phyloP scores from a whole-genome alignment of 2,797 vertebrate genomes.

The Diplodus puntazzo region DNA sequence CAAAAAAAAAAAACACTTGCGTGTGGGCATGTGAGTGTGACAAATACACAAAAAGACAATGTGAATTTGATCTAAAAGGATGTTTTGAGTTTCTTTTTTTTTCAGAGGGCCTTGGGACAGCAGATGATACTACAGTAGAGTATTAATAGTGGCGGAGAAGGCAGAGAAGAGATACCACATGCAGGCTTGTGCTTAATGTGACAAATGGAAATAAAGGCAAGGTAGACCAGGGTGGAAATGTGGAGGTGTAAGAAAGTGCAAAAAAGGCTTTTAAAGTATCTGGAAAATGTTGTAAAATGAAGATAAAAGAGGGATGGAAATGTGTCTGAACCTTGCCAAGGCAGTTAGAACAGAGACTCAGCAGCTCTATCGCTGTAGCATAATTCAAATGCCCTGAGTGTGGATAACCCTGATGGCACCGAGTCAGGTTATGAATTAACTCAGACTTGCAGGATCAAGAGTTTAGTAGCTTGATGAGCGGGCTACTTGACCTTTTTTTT shows the following conservation, averaged over 20 bases:
- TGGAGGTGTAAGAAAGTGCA: slow-evolving; percentile 13
- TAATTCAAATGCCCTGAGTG: slow-evolving; percentile 35
- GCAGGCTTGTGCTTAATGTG: slow-evolving; percentile 8
- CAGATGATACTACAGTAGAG: not conserved
- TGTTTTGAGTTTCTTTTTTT: slow-evolving; percentile 24
- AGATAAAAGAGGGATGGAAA: slow-evolving; percentile 35
- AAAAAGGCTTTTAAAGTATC: slow-evolving; percentile 28
- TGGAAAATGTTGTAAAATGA: slow-evolving; percentile 17
- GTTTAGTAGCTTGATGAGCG: slow-evolving; percentile 47
- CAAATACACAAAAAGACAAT: slow-evolving; percentile 41
- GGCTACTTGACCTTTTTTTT: slow-evolving; percentile 55
- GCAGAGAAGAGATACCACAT: slow-evolving; percentile 3
- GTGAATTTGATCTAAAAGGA: slow-evolving; percentile 50
- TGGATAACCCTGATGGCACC: slow-evolving; percentile 34
- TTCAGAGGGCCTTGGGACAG: slow-evolving; percentile 5
- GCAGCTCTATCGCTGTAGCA: slow-evolving; percentile 43
- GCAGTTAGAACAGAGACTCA: slow-evolving; percentile 38
- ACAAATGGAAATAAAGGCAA: slow-evolving; percentile 3
- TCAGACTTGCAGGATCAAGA: slow-evolving; percentile 46
- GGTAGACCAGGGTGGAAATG: not conserved
- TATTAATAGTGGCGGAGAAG: slow-evolving; percentile 6
- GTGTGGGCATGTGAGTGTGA: slow-evolving; percentile 52
- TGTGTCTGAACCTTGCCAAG: slow-evolving; percentile 43
- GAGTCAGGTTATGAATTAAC: slow-evolving; percentile 51
- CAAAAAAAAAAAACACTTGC: slow-evolving; percentile 1